phyloP scores from a whole-genome alignment of 1,140 invertebrate genomes.

The Megalonaias nervosa region DNA sequence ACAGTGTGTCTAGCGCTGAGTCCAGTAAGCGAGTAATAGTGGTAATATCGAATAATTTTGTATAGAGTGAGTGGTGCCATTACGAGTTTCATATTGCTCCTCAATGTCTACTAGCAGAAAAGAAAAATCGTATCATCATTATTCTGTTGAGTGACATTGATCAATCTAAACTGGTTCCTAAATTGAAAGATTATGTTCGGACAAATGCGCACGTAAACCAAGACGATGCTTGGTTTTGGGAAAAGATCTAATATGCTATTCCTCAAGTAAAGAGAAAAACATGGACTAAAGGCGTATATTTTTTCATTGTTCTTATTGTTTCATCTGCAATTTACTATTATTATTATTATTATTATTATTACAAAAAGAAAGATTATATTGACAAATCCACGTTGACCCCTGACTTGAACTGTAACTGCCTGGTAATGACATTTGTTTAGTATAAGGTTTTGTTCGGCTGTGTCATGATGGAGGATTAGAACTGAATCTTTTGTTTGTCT shows the following conservation, averaged over 20 bases:
- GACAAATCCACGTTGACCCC: too few species aligned
- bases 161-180: constrained; percentile 30
- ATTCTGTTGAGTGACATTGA: constrained; percentile 43
- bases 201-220: constrained; percentile 78
- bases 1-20: constrained; percentile 45
- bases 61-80: constrained; percentile 52
- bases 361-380: too few species aligned
- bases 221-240: constrained; percentile 89
- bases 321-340: too few species aligned
- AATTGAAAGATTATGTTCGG: constrained; percentile 66
- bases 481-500: too few species aligned
- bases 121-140: constrained; percentile 38
- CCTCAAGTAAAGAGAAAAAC: constrained; percentile 74
- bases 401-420: too few species aligned
- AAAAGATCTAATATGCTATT: constrained; percentile 91
- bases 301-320: too few species aligned
- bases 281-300: background rate
- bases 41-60: constrained; percentile 27
- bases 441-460: too few species aligned
- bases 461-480: too few species aligned
- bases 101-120: constrained; percentile 38
- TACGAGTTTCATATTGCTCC: constrained; percentile 57
- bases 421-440: too few species aligned
- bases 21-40: constrained; percentile 53
- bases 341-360: too few species aligned